Percentiles rank a stretch among this genome's conserved stretches.
Conservation (phyloP, 2,113 vertebrate species). For the Rhabdornis inornatus region DNA sequence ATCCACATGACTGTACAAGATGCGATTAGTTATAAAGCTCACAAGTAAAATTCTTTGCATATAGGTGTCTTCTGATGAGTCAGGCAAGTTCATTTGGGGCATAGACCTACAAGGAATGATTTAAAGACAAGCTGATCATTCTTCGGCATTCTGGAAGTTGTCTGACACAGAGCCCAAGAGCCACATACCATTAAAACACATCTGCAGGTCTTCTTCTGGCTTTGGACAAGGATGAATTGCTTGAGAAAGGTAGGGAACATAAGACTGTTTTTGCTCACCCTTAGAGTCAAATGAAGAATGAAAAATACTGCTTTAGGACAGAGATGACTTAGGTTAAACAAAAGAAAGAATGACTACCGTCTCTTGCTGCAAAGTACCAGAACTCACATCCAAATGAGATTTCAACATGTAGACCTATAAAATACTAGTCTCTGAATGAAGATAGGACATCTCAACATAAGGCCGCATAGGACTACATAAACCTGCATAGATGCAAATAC, state of each 20-base stretch:
- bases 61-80: neutral
- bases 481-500: neutral
- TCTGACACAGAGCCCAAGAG: neutral
- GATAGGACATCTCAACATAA: neutral
- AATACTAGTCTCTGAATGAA: neutral
- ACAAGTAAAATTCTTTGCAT: neutral
- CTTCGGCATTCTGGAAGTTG: neutral
- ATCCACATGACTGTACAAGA: neutral
- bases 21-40: neutral
- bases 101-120: neutral
- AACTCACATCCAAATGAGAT: neutral
- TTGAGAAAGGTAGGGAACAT: neutral
- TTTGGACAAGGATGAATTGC: neutral
- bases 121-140: neutral
- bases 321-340: neutral
- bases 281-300: neutral
- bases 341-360: neutral
- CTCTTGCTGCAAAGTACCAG: neutral
- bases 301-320: neutral
- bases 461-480: neutral
- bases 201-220: neutral
- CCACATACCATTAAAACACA: neutral
- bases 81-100: neutral
- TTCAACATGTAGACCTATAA: neutral
- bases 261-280: fast-evolving